Base-by-base conservation (phyloP, 2,113 vertebrate species). In the Misgurnus anguillicaudatus region DNA sequence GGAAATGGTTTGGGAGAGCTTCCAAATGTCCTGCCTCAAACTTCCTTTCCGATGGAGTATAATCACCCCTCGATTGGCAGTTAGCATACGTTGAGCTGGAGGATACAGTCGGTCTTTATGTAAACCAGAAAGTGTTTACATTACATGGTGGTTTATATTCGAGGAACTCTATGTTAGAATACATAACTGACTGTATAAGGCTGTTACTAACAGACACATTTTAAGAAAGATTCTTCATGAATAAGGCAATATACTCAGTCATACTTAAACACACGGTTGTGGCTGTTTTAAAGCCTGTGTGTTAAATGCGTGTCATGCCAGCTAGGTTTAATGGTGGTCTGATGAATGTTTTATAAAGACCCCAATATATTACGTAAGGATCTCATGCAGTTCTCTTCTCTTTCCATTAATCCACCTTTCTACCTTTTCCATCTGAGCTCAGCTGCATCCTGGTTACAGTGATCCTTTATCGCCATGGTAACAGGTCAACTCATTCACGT, bases 261-360 rank as follows among this genome's bases (percentile, higher is more conserved):
- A n/a, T n/a, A n/a, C n/a, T n/a, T n/a, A n/a, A n/a, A n/a, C n/a
- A n/a, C n/a, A n/a, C n/a, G n/a, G n/a, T n/a, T n/a, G n/a, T n/a
- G n/a, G n/a, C n/a, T n/a, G n/a, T n/a, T n/a, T n/a, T n/a, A n/a
- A n/a, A n/a, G n/a, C n/a, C n/a, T n/a, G n/a, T n/a, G n/a, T n/a
- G n/a, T n/a, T n/a, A n/a, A n/a, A n/a, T n/a, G n/a, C n/a, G n/a
- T n/a, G n/a, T n/a, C n/a, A n/a, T n/a, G n/a, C n/a, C n/a, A n/a
- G n/a, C n/a, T n/a, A n/a, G n/a, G n/a, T n/a, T n/a, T n/a, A n/a
- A n/a, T 31, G 24, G 24, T 31, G 24, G 24, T 31, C 36, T 60
- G 51, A 55, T 76, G 68, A 72, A 80, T 80, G 67, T 65, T 83
- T 83, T 67, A 77, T 75, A 31, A 75, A 77, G 21, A 41, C 53